Conservation (phyloP, 2,113 vertebrate genomes). For the Indicator indicator region DNA sequence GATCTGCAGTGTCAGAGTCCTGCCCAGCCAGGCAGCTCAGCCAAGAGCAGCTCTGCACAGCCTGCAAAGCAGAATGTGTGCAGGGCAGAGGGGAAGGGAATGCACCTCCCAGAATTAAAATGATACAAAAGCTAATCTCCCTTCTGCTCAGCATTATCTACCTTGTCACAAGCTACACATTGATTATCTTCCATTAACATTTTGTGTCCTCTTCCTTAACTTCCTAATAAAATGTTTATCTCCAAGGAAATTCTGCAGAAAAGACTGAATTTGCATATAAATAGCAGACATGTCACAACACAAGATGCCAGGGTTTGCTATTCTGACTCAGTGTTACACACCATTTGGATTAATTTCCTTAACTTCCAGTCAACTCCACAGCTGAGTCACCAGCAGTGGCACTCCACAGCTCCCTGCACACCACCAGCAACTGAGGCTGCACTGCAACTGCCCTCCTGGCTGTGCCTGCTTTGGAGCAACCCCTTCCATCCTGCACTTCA, state of each 20-base stretch:
- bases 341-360: conserved; percentile 43
- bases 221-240: conserved; percentile 48
- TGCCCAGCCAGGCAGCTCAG: neutral
- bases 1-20: neutral
- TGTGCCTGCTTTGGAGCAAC: rapidly evolving
- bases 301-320: conserved; percentile 42
- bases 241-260: conserved; percentile 49
- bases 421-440: no score
- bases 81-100: neutral
- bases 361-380: neutral
- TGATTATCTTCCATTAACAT: conserved; percentile 8
- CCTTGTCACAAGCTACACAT: neutral
- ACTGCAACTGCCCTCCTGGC: neutral
- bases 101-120: neutral
- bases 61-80: neutral
- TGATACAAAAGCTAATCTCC: neutral
- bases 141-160: neutral
- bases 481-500: neutral
- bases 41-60: neutral
- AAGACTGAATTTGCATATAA: conserved; percentile 72
- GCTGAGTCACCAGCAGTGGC: neutral
- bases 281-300: conserved; percentile 67
- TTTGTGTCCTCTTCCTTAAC: conserved; percentile 14
- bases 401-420: neutral
- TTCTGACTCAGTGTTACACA: conserved; percentile 1